These are phyloP conservation scores for Phaethornis superciliosus DNA, from an alignment of 2,113 vertebrate genomes.

Conservation along the genomic window DNA sequence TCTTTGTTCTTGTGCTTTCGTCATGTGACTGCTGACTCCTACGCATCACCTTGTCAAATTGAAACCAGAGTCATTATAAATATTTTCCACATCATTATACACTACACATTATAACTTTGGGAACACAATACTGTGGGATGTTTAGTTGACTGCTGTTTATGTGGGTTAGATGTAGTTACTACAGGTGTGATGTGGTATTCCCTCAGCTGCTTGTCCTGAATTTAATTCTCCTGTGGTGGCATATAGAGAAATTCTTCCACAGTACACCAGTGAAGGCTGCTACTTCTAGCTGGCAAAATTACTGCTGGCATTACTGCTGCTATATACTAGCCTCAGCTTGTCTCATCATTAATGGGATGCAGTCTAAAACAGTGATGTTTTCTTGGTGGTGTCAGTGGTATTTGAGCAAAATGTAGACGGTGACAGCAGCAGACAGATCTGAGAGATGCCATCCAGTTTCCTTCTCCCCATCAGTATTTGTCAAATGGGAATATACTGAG, in stretches of 20 bases:
- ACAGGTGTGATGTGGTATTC: neutral
- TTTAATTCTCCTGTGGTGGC: neutral
- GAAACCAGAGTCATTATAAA: neutral
- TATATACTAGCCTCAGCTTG: neutral
- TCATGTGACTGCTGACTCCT: neutral
- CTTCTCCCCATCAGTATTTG: neutral
- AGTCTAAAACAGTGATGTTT: neutral
- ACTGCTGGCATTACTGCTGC: neutral
- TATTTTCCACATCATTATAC: neutral
- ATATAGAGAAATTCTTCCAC: neutral
- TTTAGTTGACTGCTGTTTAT: neutral
- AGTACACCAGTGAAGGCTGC: neutral
- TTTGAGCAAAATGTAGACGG: neutral
- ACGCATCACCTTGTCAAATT: neutral
- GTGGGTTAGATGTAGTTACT: neutral
- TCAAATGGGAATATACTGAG: neutral
- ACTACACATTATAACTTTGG: fast-evolving
- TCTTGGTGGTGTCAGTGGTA: neutral
- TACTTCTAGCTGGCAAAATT: neutral
- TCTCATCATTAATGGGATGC: neutral
- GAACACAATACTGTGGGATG: neutral
- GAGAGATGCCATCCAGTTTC: neutral
- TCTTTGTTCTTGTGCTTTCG: neutral
- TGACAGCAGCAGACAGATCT: neutral
- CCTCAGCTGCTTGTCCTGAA: neutral